phyloP scores from a whole-genome alignment of 2,888 invertebrate genomes.

The Anoplius nigerrimus region DNA sequence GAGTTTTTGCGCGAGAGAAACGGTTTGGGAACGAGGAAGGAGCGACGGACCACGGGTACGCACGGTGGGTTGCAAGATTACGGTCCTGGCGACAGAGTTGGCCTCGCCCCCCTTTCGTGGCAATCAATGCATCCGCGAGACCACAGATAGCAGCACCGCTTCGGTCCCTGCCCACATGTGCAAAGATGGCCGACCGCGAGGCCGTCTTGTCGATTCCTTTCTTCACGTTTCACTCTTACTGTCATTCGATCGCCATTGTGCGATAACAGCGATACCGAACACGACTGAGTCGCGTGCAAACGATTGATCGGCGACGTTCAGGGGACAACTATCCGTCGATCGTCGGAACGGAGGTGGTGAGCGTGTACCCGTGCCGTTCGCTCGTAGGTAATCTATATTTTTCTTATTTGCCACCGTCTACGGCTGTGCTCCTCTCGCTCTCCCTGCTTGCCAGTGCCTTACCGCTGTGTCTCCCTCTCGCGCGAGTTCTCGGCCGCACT shows the following conservation, averaged over 20 bases:
- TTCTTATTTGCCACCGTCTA: constrained; percentile 25
- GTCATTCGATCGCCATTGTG: constrained; percentile 14
- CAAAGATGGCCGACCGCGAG: constrained; percentile 66
- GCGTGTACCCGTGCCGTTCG: no score
- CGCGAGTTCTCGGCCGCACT: not conserved
- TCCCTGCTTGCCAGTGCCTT: not conserved
- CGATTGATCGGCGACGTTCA: not conserved
- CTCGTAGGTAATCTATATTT: constrained; percentile 26
- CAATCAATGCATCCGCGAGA: constrained; percentile 50
- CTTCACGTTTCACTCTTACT: constrained; percentile 35
- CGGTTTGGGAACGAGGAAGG: not conserved
- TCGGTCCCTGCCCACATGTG: constrained; percentile 67
- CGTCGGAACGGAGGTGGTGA: constrained; percentile 38
- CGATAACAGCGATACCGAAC: no score
- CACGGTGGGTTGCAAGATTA: not conserved
- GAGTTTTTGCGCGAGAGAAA: not conserved
- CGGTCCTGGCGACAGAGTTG: constrained; percentile 41
- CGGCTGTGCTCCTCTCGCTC: not conserved
- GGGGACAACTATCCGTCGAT: constrained; percentile 19
- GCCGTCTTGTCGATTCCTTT: constrained; percentile 50
- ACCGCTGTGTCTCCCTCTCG: constrained; percentile 3
- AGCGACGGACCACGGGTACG: not conserved
- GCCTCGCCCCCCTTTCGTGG: constrained; percentile 57
- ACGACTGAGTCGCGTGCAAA: no score
- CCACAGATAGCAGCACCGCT: constrained; percentile 64